Percentiles rank a stretch among this genome's conserved stretches.
Evolutionary conservation across 2,113 vertebrate genomes (phyloP).

Genomic region (Catharus fuscescens): DNA sequence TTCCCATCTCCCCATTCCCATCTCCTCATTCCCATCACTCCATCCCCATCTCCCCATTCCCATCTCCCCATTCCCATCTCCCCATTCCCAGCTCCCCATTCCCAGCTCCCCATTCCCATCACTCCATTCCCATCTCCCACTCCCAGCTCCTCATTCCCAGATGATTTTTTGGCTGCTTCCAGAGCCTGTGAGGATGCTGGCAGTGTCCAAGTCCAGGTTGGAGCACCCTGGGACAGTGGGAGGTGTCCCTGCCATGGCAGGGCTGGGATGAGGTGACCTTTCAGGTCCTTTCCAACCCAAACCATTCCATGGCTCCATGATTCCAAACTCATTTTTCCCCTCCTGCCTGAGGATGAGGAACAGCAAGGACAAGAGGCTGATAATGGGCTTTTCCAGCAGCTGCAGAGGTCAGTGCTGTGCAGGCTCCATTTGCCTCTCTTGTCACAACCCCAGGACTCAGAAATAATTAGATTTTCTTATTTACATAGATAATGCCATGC

Average conservation of each 20-base stretch:
- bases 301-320: neutral
- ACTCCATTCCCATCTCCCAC: too few relatives aligned
- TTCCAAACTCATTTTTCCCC: neutral
- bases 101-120: too few relatives aligned
- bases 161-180: neutral
- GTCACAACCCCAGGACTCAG: neutral
- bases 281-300: neutral
- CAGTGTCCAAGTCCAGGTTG: rapidly evolving
- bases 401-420: neutral
- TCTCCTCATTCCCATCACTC: too few relatives aligned
- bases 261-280: neutral
- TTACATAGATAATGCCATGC: neutral
- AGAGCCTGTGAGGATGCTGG: neutral
- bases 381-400: neutral
- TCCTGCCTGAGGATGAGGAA: neutral
- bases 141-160: neutral
- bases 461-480: constrained; percentile 23
- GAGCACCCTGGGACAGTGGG: rapidly evolving
- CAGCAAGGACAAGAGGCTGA: neutral
- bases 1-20: too few relatives aligned
- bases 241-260: neutral
- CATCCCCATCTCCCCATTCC: too few relatives aligned
- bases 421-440: neutral
- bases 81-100: too few relatives aligned
- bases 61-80: too few relatives aligned